These are phyloP conservation scores for Nemotelus pantherinus DNA, from an alignment of 2,888 invertebrate species.

Conservation along the genomic window DNA sequence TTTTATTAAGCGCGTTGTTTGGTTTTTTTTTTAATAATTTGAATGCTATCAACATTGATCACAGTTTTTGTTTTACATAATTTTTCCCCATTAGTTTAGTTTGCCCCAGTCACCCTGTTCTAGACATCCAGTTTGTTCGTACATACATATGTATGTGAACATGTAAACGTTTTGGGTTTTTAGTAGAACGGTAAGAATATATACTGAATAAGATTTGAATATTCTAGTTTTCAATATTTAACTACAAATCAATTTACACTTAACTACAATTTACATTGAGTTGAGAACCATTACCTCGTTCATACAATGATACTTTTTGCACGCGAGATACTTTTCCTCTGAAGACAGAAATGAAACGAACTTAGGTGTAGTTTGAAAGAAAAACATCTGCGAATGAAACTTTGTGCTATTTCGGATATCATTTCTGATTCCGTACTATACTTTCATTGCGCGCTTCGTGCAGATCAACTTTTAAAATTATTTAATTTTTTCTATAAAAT, in stretches of 20 bases:
- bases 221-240: constrained; percentile 39
- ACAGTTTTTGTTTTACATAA: constrained; percentile 31
- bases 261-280: constrained; percentile 9
- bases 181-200: constrained; percentile 24
- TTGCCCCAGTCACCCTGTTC: constrained; percentile 30
- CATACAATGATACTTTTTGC: no score
- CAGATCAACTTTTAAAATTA: no score
- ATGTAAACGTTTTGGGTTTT: constrained; percentile 4
- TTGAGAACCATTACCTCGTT: not conserved
- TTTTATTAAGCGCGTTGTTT: constrained; percentile 37
- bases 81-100: constrained; percentile 15
- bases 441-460: no score
- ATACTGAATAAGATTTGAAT: constrained; percentile 32
- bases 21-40: constrained; percentile 25
- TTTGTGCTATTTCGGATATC: no score
- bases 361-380: no score
- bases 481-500: no score
- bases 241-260: constrained; percentile 37
- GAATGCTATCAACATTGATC: constrained; percentile 42
- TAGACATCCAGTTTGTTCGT: constrained; percentile 23
- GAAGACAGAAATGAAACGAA: no score
- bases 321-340: no score
- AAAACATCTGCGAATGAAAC: no score
- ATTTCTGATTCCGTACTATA: no score
- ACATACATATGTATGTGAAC: constrained; percentile 13